Percentiles rank a stretch among this genome's conserved stretches.
Conservation (phyloP, 1,140 invertebrate genomes). For the Camponotus pennsylvanicus region DNA sequence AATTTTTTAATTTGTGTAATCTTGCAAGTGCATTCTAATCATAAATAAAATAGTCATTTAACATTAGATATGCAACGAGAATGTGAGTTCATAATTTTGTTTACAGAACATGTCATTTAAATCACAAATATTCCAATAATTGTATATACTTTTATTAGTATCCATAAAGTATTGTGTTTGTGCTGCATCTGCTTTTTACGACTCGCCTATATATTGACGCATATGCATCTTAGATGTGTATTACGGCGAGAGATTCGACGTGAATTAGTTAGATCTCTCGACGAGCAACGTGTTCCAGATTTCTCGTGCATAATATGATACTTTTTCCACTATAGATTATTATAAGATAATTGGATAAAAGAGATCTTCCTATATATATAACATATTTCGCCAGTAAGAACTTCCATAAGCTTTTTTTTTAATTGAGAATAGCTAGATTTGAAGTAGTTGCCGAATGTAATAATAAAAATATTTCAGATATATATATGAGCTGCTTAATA, state of each 20-base stretch:
- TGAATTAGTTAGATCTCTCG: conserved; percentile 35
- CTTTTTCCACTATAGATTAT: conserved; percentile 59
- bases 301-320: conserved; percentile 58
- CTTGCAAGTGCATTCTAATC: neutral
- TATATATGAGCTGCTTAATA: conserved; percentile 27
- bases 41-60: conserved; percentile 3
- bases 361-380: conserved; percentile 50
- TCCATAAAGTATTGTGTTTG: conserved; percentile 62
- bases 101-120: conserved; percentile 59
- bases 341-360: conserved; percentile 51
- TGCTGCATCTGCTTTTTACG: conserved; percentile 67
- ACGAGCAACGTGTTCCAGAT: conserved; percentile 66
- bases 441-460: conserved; percentile 42
- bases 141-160: conserved; percentile 70
- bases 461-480: conserved; percentile 34
- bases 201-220: conserved; percentile 52
- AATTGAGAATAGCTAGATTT: conserved; percentile 26
- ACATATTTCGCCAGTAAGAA: conserved; percentile 55
- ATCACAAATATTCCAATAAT: conserved; percentile 59
- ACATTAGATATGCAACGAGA: conserved; percentile 49
- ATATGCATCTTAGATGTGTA: conserved; percentile 48
- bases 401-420: conserved; percentile 41
- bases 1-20: neutral
- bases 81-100: conserved; percentile 47
- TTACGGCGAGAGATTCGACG: conserved; percentile 30